Evolutionary conservation across 2,888 invertebrate species (phyloP), one percentile per base, ranked within the genome.

Genomic region (Drosophila macrospina): DNA sequence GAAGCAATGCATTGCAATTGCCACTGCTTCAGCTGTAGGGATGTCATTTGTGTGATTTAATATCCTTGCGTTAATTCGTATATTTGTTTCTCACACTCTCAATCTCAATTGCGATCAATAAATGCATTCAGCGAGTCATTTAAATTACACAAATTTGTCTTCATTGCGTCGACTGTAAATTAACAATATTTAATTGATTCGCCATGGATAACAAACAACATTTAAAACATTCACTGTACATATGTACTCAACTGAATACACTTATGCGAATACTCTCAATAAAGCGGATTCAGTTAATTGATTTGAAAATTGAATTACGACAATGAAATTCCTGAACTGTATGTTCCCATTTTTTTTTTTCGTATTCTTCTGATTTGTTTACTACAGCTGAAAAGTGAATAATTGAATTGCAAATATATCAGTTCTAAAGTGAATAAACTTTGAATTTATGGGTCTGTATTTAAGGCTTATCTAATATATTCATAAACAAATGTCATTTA

Each of bases 41-140:
- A 13, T n/a, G 56, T 90, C 90, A 16, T 89, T 83, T 78, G 80
- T 90, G 80, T 90, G 56, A 76, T 71, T 64, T 86, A 63, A 60
- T 50, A 8, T 37, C 62, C 60, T 54, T 52, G 30, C 4, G 5
- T 24, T 5, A 10, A 20, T n/a, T n/a, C 10, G 5, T 37, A 11
- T 28, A 34, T 24, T 73, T 57, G 36, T 48, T 74, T 70, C 59
- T 39, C 74, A 62, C 66, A 74, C 54, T 41, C 10, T 30, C 30
- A n/a, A 5, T n/a, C 2, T 2, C 2, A 39, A n/a, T 11, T 2
- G 1, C 5, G 30, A 28, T 7, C 52, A 64, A 67, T 72, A 56
- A 64, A 44, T 56, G 59, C n/a, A 54, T 15, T 63, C 20, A 32
- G 2, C 20, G 11, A 30, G 16, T 28, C 28, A 59, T 28, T 47